A percentile compares a stretch with the other conserved stretches of the same genome.
Conservation (phyloP, 2,797 vertebrate genomes). For the Scolopax rusticola region DNA sequence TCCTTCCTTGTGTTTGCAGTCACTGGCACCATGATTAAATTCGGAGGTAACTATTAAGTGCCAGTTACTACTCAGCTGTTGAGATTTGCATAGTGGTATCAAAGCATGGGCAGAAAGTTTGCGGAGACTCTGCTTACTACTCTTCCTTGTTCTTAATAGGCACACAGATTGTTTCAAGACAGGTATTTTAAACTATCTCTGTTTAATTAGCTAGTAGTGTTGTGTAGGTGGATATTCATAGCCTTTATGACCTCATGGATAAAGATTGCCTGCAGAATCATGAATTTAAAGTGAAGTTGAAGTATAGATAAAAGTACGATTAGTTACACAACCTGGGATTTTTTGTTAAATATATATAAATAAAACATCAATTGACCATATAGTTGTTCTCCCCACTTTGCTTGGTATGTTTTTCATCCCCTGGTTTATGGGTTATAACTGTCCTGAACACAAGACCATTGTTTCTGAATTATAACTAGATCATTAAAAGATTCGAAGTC, state of each 20-base stretch:
- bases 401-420: neutral
- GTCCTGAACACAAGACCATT: neutral
- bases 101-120: neutral
- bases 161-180: neutral
- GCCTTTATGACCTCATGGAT: neutral
- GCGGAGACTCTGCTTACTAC: neutral
- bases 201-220: neutral
- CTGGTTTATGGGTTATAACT: neutral
- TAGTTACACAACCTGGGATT: neutral
- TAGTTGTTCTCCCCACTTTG: neutral
- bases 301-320: neutral
- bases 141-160: neutral
- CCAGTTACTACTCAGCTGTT: neutral
- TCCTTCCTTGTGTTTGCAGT: slow-evolving; percentile 38
- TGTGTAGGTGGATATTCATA: neutral
- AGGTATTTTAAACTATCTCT: neutral
- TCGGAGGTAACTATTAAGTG: neutral
- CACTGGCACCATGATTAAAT: neutral
- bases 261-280: neutral
- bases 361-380: neutral
- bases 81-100: neutral
- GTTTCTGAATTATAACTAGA: neutral
- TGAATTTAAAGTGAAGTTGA: neutral
- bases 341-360: neutral
- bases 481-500: neutral